Conservation (phyloP, 2,797 vertebrate genomes). For the Muscicapa comitata region DNA sequence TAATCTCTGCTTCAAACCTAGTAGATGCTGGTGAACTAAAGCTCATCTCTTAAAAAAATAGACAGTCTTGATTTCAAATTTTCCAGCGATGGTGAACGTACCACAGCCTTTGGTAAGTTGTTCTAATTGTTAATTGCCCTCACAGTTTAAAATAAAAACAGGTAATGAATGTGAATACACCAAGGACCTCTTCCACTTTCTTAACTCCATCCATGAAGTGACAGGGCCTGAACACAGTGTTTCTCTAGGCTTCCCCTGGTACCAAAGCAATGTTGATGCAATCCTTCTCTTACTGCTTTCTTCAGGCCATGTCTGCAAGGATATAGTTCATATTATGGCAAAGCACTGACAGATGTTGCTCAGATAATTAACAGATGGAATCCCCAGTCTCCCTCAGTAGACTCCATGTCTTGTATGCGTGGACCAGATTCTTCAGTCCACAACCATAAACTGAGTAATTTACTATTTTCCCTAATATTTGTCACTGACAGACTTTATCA, state of each 20-base stretch:
- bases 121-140: slow-evolving; percentile 33
- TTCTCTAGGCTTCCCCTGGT: not conserved
- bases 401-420: not conserved
- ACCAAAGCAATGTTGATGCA: not conserved
- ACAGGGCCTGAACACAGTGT: not conserved
- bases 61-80: slow-evolving; percentile 46
- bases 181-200: not conserved
- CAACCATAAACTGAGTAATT: not conserved
- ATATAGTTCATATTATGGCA: not conserved
- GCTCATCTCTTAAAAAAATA: slow-evolving; percentile 44
- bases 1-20: slow-evolving; percentile 30
- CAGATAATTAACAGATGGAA: not conserved
- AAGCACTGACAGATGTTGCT: not conserved
- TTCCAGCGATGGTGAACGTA: slow-evolving; percentile 4
- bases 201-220: not conserved
- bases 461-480: not conserved
- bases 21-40: slow-evolving; percentile 27
- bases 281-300: not conserved
- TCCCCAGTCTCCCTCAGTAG: not conserved
- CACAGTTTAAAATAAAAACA: not conserved
- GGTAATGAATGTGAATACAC: not conserved
- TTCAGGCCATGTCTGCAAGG: not conserved
- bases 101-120: slow-evolving; percentile 55
- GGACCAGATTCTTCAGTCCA: not conserved
- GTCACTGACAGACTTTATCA: not conserved